Conservation (phyloP, 2,888 invertebrate species). For the Tetragnatha montana region DNA sequence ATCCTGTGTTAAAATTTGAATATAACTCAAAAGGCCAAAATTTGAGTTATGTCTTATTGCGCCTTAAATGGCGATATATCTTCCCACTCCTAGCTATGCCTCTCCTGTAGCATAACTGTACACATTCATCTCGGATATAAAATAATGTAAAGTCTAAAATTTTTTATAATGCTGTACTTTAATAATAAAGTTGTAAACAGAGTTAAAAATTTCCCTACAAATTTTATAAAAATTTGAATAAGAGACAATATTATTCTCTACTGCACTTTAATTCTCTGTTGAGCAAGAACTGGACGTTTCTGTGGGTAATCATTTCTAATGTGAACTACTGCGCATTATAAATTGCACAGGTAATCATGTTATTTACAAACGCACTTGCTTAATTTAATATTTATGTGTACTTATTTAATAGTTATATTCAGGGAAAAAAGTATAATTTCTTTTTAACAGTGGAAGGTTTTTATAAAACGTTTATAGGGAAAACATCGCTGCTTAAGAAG, state of each 20-base stretch:
- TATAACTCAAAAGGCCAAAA: too few relatives aligned
- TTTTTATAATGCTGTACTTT: slow-evolving; percentile 5
- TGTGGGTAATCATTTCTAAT: slow-evolving; percentile 47
- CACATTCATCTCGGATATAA: too few relatives aligned
- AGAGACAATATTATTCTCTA: slow-evolving; percentile 24
- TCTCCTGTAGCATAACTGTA: too few relatives aligned
- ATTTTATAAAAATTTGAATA: slow-evolving; percentile 46
- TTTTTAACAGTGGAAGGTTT: neutral
- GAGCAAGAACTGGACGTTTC: slow-evolving; percentile 69
- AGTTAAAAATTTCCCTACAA: slow-evolving; percentile 22
- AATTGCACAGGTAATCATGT: slow-evolving; percentile 33
- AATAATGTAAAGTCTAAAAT: neutral
- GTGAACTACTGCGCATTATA: slow-evolving; percentile 44
- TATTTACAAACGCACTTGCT: slow-evolving; percentile 7
- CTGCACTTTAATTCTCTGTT: slow-evolving; percentile 52
- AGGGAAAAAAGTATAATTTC: slow-evolving; percentile 27
- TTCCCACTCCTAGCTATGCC: too few relatives aligned
- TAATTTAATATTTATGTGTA: neutral
- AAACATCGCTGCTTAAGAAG: neutral
- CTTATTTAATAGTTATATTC: neutral
- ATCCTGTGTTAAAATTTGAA: too few relatives aligned
- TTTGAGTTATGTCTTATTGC: too few relatives aligned
- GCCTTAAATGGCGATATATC: too few relatives aligned
- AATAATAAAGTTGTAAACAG: slow-evolving; percentile 14
- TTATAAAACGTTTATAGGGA: slow-evolving; percentile 15